Base-by-base conservation (phyloP, 2,888 invertebrate species). In the Hirtodrosophila histrioides region DNA sequence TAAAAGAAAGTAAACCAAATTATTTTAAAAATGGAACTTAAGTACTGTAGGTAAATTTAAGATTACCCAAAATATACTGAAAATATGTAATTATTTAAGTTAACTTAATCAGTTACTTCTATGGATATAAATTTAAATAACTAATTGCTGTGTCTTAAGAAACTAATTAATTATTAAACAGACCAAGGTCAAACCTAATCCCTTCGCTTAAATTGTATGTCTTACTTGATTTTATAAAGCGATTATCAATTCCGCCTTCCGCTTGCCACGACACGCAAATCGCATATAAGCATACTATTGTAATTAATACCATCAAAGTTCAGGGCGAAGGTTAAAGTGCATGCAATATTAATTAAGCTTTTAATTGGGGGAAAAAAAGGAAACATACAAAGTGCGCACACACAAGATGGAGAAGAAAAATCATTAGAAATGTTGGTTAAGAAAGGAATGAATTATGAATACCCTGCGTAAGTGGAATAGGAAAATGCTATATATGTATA, bases 271-370 rank as follows among this genome's bases (percentile, higher is more conserved):
- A 50, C 84, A 86, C 81, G 75, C 66, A 10, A 76, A 56, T 33
- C 27, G 11, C 62, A 50, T 83, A 69, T 68, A 57, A 67, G 54
- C 63, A 69, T 48, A 70, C 63, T 66, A 70, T 65, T 66, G 57
- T 71, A 86, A 86, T 77, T 69, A 77, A 58, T 61, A 58, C 43
- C 50, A 50, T 53, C 35, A 62, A 86, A 75, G 81, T 84, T 86
- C 86, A 86, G 48, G 86, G 85, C 75, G 86, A 81, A 81, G 81
- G 87, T 71, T 80, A 71, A 75, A 67, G 70, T 70, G 86, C 84
- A 84, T 71, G 67, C 71, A 63, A 71, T 86, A 49, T 86, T 77
- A 86, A 81, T 81, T 77, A 81, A 83, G 68, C 35, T 65, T 69
- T 83, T 17, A 78, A 78, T 83, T 83, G 73, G 69, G 23, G 53